A percentile compares a stretch with the other conserved stretches of the same genome.
Evolutionary conservation across 2,888 invertebrate species (phyloP).

Genomic region (Syrista parreyssii): DNA sequence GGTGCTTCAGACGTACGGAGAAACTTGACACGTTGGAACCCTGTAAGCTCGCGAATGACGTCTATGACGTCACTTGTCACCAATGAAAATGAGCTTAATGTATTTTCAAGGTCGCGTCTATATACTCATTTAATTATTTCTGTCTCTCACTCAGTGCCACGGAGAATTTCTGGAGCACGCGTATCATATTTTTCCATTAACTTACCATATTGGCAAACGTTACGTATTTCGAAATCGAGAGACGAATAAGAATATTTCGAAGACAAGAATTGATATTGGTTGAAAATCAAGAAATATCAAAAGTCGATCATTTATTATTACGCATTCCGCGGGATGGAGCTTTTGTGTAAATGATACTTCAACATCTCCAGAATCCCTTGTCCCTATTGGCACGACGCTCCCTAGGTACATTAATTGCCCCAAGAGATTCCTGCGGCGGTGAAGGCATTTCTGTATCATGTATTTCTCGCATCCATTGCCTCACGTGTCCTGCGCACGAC

Average conservation of each 20-base stretch:
- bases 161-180: no score
- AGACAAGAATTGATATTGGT: neutral
- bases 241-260: no score
- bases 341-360: neutral
- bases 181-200: no score
- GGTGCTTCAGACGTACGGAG: neutral
- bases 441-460: neutral
- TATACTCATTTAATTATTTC: constrained; percentile 14
- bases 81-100: neutral
- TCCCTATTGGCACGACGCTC: neutral
- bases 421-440: neutral
- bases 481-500: neutral
- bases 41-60: constrained; percentile 14
- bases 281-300: neutral
- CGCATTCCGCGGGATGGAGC: neutral
- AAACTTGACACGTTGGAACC: constrained; percentile 5
- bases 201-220: neutral
- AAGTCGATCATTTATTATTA: neutral
- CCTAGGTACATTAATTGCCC: neutral
- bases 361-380: neutral
- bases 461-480: neutral
- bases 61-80: neutral
- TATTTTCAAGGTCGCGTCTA: constrained; percentile 5
- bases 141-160: constrained; percentile 11
- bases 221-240: neutral